A percentile compares a stretch with the other conserved stretches of the same genome.
These are phyloP conservation scores for Rhingia campestris DNA, from an alignment of 2,888 invertebrate species.

Conservation along the genomic window DNA sequence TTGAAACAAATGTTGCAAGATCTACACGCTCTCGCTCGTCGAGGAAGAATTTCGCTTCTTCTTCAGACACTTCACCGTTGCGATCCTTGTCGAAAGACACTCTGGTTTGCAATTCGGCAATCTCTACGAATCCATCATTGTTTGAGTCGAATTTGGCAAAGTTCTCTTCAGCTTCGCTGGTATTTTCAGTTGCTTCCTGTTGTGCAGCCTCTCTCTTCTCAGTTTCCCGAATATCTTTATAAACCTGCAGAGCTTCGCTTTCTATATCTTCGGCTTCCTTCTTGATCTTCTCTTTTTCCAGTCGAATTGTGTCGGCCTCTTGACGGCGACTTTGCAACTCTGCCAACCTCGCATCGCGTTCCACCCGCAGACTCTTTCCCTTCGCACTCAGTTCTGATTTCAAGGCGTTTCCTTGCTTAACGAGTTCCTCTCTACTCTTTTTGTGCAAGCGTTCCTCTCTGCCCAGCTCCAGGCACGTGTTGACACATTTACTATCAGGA, in stretches of 20 bases:
- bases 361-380: slow-evolving; percentile 89
- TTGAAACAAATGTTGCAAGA: slow-evolving; percentile 86
- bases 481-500: slow-evolving; percentile 85
- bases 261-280: slow-evolving; percentile 89
- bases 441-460: slow-evolving; percentile 89
- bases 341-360: slow-evolving; percentile 88
- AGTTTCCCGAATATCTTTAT: slow-evolving; percentile 87
- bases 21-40: slow-evolving; percentile 87
- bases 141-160: slow-evolving; percentile 93
- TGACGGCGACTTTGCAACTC: slow-evolving; percentile 88
- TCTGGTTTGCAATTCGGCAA: slow-evolving; percentile 88
- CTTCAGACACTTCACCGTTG: slow-evolving; percentile 93
- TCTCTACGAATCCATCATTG: slow-evolving; percentile 88
- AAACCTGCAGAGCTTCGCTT: slow-evolving; percentile 89
- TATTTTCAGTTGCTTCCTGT: slow-evolving; percentile 84
- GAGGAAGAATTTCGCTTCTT: slow-evolving; percentile 91
- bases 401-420: slow-evolving; percentile 90
- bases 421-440: slow-evolving; percentile 88
- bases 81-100: slow-evolving; percentile 93
- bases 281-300: slow-evolving; percentile 90
- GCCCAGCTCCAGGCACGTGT: slow-evolving; percentile 92
- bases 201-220: slow-evolving; percentile 85
- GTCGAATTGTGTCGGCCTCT: slow-evolving; percentile 91
- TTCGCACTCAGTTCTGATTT: slow-evolving; percentile 89
- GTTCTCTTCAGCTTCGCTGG: slow-evolving; percentile 87